These are phyloP conservation scores for Darevskia mixta DNA, from an alignment of 2,797 vertebrate genomes.

Conservation along the genomic window DNA sequence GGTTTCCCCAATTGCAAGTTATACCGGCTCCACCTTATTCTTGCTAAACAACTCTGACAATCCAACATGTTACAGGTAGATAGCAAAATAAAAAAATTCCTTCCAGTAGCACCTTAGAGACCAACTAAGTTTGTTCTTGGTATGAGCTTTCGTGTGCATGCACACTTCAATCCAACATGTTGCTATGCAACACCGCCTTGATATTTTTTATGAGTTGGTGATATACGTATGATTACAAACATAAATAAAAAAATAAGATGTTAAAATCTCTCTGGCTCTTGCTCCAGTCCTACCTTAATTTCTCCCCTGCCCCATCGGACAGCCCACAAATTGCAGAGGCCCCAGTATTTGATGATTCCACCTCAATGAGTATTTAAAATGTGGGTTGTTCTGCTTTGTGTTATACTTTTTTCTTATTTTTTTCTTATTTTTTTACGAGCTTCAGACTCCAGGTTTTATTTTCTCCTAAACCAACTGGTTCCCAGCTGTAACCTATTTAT, in stretches of 20 bases:
- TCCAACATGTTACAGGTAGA: too few relatives aligned
- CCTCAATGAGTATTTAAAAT: not conserved
- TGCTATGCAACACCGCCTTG: too few relatives aligned
- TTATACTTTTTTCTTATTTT: not conserved
- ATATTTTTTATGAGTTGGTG: too few relatives aligned
- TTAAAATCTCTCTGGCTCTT: not conserved
- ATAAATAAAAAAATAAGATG: too few relatives aligned
- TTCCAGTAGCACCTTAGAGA: too few relatives aligned
- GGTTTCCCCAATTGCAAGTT: too few relatives aligned
- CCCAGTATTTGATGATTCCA: not conserved
- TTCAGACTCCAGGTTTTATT: not conserved
- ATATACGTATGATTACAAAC: too few relatives aligned
- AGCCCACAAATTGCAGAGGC: not conserved
- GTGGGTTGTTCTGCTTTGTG: not conserved
- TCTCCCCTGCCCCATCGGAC: too few relatives aligned
- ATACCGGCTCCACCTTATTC: not conserved
- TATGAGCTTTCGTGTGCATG: too few relatives aligned
- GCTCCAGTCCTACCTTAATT: not conserved
- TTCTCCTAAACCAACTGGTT: not conserved
- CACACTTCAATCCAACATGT: not conserved
- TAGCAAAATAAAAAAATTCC: too few relatives aligned
- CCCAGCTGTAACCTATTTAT: conserved; percentile 36
- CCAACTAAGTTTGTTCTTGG: too few relatives aligned
- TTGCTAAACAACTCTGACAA: not conserved
- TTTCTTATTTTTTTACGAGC: too few relatives aligned